Conservation (phyloP, 1,140 invertebrate species). For the Drosophila takahashii region DNA sequence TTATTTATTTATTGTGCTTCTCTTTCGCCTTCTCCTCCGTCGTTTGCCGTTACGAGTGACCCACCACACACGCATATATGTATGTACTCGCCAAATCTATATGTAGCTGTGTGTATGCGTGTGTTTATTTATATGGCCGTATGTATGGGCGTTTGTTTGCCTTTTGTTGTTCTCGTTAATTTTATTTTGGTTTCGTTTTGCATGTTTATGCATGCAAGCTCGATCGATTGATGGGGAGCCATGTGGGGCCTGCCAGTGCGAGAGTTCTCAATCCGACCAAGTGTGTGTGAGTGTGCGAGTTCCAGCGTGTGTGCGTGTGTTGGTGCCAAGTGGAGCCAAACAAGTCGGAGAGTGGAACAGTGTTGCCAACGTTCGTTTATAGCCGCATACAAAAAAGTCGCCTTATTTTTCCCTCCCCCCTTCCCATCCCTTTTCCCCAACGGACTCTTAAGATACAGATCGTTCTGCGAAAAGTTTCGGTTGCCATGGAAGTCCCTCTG, state of each 20-base stretch:
- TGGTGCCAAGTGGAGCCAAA: constrained; percentile 16
- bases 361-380: constrained; percentile 30
- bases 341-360: constrained; percentile 22
- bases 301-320: constrained; percentile 11
- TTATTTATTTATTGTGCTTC: constrained; percentile 82
- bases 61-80: constrained; percentile 45
- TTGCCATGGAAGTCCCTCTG: constrained; percentile 8
- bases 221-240: constrained; percentile 72
- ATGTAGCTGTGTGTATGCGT: constrained; percentile 26
- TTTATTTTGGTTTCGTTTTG: constrained; percentile 82
- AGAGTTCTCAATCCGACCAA: constrained; percentile 27
- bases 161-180: constrained; percentile 80
- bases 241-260: constrained; percentile 59
- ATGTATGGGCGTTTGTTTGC: constrained; percentile 62
- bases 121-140: constrained; percentile 51
- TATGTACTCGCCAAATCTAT: constrained; percentile 36
- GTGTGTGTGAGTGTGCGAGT: constrained; percentile 13
- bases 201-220: constrained; percentile 77
- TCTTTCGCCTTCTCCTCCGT: constrained; percentile 62
- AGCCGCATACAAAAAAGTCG: constrained; percentile 21
- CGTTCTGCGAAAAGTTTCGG: constrained; percentile 6
- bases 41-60: constrained; percentile 66
- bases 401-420: constrained; percentile 1
- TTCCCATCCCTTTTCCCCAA: background rate
- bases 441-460: constrained; percentile 18